Evolutionary conservation across 2,888 invertebrate species (phyloP).

Genomic region (Platerodrilus igneus): DNA sequence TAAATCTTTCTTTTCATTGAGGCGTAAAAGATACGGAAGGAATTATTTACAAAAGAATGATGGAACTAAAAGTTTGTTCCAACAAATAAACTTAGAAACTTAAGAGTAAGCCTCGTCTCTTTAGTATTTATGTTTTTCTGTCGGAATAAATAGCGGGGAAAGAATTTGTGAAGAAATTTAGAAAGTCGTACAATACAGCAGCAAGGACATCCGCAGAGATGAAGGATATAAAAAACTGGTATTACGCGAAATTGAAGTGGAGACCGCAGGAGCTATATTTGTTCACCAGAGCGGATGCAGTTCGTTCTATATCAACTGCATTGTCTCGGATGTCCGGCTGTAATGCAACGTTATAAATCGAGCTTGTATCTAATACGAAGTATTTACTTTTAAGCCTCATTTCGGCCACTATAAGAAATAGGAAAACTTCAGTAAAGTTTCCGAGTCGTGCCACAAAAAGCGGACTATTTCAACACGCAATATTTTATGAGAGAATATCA

Average conservation of each 20-base stretch:
- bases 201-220: constrained; percentile 24
- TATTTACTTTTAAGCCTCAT: constrained; percentile 14
- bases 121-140: constrained; percentile 17
- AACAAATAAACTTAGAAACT: constrained; percentile 21
- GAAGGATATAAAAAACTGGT: constrained; percentile 25
- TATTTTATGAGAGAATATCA: too few species aligned
- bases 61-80: constrained; percentile 20
- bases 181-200: constrained; percentile 25
- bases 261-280: constrained; percentile 24
- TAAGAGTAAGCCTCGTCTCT: constrained; percentile 18
- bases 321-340: constrained; percentile 20
- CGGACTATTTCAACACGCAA: too few species aligned
- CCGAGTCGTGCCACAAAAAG: not conserved
- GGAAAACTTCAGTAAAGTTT: constrained; percentile 4
- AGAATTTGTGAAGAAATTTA: constrained; percentile 24
- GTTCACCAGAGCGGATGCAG: constrained; percentile 17
- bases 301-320: constrained; percentile 12
- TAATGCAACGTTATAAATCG: constrained; percentile 17
- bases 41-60: constrained; percentile 22
- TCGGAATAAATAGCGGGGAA: constrained; percentile 23
- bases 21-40: constrained; percentile 17
- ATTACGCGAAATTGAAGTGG: constrained; percentile 24
- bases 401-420: constrained; percentile 5
- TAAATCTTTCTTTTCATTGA: constrained; percentile 17
- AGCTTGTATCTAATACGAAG: too few species aligned